Evolutionary conservation across 2,797 vertebrate species (phyloP).

Genomic region (Tolypeutes matacus): DNA sequence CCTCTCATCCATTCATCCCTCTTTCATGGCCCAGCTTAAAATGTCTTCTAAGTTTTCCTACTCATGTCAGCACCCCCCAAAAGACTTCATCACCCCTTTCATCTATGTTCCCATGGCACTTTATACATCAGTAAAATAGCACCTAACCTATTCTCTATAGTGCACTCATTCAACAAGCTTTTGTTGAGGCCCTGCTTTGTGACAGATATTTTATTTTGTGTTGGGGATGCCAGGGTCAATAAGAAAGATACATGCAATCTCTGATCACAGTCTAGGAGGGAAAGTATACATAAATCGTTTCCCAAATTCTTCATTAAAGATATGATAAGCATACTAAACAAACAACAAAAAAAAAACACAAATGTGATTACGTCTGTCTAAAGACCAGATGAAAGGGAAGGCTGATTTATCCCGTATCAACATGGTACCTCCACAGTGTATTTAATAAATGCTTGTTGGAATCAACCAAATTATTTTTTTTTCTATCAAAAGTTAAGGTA

Average conservation of each 20-base stretch:
- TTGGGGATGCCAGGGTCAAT: not conserved
- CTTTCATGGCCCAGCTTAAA: not conserved
- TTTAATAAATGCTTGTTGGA: not conserved
- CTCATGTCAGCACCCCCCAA: not conserved
- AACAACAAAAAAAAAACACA: too few species aligned
- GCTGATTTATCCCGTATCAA: not conserved
- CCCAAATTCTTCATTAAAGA: constrained; percentile 21
- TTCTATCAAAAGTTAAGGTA: not conserved
- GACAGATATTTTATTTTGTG: not conserved
- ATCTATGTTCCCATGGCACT: not conserved
- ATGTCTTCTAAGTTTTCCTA: not conserved
- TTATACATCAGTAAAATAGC: not conserved
- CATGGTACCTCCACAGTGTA: not conserved
- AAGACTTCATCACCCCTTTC: not conserved
- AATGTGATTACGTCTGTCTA: not conserved
- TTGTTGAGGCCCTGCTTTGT: not conserved
- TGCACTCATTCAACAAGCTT: not conserved
- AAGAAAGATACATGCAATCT: not conserved
- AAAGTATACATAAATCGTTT: not conserved
- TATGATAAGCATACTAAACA: not conserved
- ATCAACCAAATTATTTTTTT: constrained; percentile 2
- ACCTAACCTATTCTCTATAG: not conserved
- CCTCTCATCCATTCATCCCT: not conserved
- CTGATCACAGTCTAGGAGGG: not conserved
- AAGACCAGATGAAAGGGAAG: not conserved